Evolutionary conservation across 2,113 vertebrate species (phyloP), one percentile per base, ranked within the genome.

Genomic region (Nansenia antarctica): DNA sequence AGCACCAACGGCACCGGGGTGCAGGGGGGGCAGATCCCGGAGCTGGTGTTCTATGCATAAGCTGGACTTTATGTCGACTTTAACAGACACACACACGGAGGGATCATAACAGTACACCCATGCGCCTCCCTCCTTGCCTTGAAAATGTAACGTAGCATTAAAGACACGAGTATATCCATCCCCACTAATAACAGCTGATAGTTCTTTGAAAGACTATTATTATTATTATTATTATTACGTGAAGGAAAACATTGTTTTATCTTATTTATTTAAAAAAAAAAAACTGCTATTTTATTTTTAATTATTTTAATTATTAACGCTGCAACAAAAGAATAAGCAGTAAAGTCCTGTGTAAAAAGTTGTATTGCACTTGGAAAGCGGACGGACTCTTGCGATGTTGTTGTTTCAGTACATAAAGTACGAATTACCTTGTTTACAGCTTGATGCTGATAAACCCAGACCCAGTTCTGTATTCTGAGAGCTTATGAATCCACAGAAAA

Each of bases 1-100:
- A 99, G 98, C 86, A 99, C 98, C 72, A 99, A 99, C 0, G 98
- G 98, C 24, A 99, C 98, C 0, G 98, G 98, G 5, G 98, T 99
- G n/a, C 97, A 99, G 90, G 98, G 96, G 6, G 98, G 98, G 49
- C 97, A 98, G 78, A 99, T 98, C 86, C 97, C 97, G 0, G 98
- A 99, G 88, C 96, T 99, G 12, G 95, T 99, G 85, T 98, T 99
- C 91, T 98, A 98, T 18, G 94, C 95, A 70, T 99, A 87, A 96
- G 68, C 65, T 29, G 64, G 70, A 60, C 26, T 66, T 31, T 8
- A 47, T 54, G 0, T 39, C 69, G 66, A n/a, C n/a, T n/a, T n/a
- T 62, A 60, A 64, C 69, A 22, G 45, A 32, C 18, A 42, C 54
- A 31, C 29, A 9, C 5, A 55, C 87, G 86, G 87, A 76, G 83